Conservation (phyloP, 2,797 vertebrate species). For the Chromis chromis region DNA sequence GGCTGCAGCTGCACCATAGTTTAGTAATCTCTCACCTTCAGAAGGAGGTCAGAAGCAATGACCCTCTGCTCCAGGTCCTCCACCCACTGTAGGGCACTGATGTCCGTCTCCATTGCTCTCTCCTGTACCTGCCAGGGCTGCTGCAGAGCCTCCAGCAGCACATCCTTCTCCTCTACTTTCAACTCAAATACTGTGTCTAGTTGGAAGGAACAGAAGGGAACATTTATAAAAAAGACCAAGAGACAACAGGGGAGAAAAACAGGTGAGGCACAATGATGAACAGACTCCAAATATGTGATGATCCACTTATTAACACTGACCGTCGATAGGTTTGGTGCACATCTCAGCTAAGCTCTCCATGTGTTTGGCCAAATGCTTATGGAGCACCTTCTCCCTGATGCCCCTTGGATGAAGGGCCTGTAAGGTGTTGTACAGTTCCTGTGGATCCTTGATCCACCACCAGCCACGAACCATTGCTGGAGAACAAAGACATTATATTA, state of each 20-base stretch:
- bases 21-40: slow-evolving; percentile 84
- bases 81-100: slow-evolving; percentile 91
- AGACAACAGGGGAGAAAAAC: background rate
- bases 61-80: slow-evolving; percentile 95
- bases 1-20: background rate
- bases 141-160: slow-evolving; percentile 83
- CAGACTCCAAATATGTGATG: background rate
- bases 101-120: slow-evolving; percentile 88
- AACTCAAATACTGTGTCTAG: slow-evolving; percentile 90
- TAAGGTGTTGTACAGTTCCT: slow-evolving; percentile 87
- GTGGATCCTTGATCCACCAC: slow-evolving; percentile 94
- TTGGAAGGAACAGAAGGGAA: background rate
- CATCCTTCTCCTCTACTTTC: slow-evolving; percentile 72
- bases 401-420: slow-evolving; percentile 92
- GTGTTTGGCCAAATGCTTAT: slow-evolving; percentile 96
- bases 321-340: slow-evolving; percentile 84
- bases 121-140: slow-evolving; percentile 89
- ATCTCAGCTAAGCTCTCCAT: slow-evolving; percentile 91
- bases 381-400: slow-evolving; percentile 92
- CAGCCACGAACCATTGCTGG: slow-evolving; percentile 92
- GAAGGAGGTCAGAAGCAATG: slow-evolving; percentile 91
- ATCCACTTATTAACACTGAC: slow-evolving; percentile 76
- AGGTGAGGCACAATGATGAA: background rate
- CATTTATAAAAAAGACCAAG: background rate
- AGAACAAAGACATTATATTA: slow-evolving; percentile 3